Evolutionary conservation across 2,113 vertebrate genomes (phyloP).

Genomic region (Hypanus sabinus): DNA sequence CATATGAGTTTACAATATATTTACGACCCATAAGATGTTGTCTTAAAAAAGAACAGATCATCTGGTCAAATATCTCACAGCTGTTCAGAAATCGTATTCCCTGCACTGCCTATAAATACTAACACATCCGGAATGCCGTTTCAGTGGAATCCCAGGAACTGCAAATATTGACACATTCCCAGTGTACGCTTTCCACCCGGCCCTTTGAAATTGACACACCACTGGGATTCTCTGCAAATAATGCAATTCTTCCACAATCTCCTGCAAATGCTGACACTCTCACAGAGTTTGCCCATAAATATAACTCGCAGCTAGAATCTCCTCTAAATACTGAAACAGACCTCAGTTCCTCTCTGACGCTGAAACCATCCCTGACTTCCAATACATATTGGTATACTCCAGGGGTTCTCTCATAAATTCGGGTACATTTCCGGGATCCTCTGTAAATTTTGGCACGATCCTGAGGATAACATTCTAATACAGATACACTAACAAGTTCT

Average conservation of each 20-base stretch:
- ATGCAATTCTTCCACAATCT: background rate
- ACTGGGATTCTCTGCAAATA: background rate
- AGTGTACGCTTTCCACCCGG: background rate
- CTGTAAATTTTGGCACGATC: background rate
- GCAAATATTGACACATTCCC: background rate
- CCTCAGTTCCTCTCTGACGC: background rate
- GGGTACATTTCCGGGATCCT: background rate
- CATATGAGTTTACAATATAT: too few species aligned
- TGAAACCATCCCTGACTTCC: background rate
- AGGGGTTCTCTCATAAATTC: background rate
- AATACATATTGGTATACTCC: background rate
- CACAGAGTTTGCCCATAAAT: background rate
- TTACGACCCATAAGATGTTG: too few species aligned
- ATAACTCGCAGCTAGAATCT: background rate
- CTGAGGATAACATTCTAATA: background rate
- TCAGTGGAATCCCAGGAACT: background rate
- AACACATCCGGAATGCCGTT: background rate
- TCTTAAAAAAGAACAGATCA: too few species aligned
- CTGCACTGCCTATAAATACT: background rate
- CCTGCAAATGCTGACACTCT: background rate
- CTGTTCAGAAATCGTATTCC: background rate
- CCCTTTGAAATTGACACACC: background rate
- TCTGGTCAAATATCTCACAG: too few species aligned
- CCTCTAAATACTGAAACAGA: background rate
- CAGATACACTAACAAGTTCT: background rate